A percentile compares a stretch with the other conserved stretches of the same genome.
These are phyloP conservation scores for Silurus meridionalis DNA, from an alignment of 2,113 vertebrate genomes.

Conservation along the genomic window DNA sequence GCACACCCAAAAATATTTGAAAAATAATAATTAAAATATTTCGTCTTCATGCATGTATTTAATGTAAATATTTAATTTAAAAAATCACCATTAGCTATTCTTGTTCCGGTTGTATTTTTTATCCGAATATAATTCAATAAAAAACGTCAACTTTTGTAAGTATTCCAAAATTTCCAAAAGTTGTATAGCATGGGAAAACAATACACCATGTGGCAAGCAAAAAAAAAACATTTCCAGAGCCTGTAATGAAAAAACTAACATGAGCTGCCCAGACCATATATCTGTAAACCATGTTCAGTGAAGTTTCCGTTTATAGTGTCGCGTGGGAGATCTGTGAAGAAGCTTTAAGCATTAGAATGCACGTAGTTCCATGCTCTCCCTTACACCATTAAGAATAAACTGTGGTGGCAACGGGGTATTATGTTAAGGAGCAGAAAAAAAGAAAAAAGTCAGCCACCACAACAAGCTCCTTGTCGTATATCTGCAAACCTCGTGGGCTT, in stretches of 20 bases:
- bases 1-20: too few species aligned
- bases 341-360: slow-evolving; percentile 4
- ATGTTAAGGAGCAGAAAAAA: slow-evolving; percentile 28
- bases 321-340: slow-evolving; percentile 20
- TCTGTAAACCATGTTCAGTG: slow-evolving; percentile 11
- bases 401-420: not conserved
- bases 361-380: slow-evolving; percentile 19
- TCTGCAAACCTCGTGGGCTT: slow-evolving; percentile 12
- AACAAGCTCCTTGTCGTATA: slow-evolving; percentile 33
- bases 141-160: not conserved
- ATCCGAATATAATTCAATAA: too few species aligned
- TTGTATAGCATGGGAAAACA: not conserved
- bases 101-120: too few species aligned
- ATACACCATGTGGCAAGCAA: not conserved
- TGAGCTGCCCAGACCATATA: not conserved
- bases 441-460: not conserved
- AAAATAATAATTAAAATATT: too few species aligned
- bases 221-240: not conserved
- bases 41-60: too few species aligned
- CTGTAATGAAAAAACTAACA: not conserved
- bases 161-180: not conserved
- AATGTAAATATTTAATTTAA: too few species aligned
- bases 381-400: slow-evolving; percentile 24
- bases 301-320: not conserved
- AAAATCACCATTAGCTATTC: too few species aligned